These are phyloP conservation scores for Bombylius major DNA, from an alignment of 2,888 invertebrate genomes.

Conservation along the genomic window DNA sequence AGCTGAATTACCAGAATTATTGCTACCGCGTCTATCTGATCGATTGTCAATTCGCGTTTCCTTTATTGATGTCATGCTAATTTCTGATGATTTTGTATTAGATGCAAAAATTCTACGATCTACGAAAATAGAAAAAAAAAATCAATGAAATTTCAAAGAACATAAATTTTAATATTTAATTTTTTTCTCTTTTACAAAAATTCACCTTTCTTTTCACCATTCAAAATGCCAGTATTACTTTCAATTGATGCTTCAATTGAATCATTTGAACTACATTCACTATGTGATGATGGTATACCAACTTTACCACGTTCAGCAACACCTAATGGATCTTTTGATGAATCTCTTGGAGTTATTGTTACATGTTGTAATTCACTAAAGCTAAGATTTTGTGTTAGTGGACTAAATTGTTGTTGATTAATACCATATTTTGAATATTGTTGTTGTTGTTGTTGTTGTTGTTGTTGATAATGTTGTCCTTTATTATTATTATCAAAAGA, in stretches of 20 bases:
- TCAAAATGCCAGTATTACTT: slow-evolving; percentile 32
- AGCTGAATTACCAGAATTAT: slow-evolving; percentile 11
- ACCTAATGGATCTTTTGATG: slow-evolving; percentile 32
- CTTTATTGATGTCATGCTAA: slow-evolving; percentile 35
- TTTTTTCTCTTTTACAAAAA: not conserved
- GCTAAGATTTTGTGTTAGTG: slow-evolving; percentile 24
- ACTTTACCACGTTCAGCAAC: slow-evolving; percentile 37
- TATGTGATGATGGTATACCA: slow-evolving; percentile 34
- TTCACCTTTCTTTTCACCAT: slow-evolving; percentile 32
- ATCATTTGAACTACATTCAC: slow-evolving; percentile 37
- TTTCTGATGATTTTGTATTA: slow-evolving; percentile 16
- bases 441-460: slow-evolving; percentile 18
- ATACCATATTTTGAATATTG: slow-evolving; percentile 21
- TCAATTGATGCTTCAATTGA: slow-evolving; percentile 35
- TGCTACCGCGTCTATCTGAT: slow-evolving; percentile 19
- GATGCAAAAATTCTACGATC: slow-evolving; percentile 19
- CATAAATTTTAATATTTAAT: not conserved
- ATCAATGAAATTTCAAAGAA: not conserved
- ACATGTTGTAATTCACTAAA: slow-evolving; percentile 31
- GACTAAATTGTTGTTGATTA: slow-evolving; percentile 23
- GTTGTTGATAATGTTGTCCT: slow-evolving; percentile 9
- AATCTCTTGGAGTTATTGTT: slow-evolving; percentile 28
- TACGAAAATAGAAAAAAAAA: slow-evolving; percentile 7
- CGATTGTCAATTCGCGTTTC: slow-evolving; percentile 53
- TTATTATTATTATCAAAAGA: slow-evolving; percentile 30